These are phyloP conservation scores for Odontesthes bonariensis DNA, from an alignment of 2,113 vertebrate genomes.

Conservation along the genomic window DNA sequence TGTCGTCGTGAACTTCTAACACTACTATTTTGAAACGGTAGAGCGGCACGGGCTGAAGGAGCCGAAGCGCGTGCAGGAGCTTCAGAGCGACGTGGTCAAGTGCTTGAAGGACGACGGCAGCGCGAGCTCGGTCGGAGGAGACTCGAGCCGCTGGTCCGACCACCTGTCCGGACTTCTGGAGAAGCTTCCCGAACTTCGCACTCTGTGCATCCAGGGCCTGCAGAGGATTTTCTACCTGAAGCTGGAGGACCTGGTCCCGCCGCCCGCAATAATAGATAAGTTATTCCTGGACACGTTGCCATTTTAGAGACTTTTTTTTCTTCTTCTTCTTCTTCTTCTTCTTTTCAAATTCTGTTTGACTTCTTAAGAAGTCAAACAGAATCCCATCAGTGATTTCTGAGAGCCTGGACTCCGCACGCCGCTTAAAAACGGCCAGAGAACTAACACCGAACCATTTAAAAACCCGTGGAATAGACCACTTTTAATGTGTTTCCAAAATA, in stretches of 20 bases:
- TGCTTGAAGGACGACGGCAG: constrained; percentile 92
- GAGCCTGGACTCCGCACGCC: background rate
- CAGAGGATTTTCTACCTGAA: constrained; percentile 99
- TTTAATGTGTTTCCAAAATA: too few relatives aligned
- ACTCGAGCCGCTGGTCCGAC: constrained; percentile 85
- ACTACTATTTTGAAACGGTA: constrained; percentile 47
- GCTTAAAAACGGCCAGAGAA: background rate
- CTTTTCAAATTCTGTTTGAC: background rate
- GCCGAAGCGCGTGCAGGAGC: constrained; percentile 92
- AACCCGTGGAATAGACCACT: background rate
- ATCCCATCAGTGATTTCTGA: constrained; percentile 1
- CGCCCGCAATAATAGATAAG: constrained; percentile 97
- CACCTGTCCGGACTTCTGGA: constrained; percentile 95
- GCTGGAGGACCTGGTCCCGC: constrained; percentile 97
- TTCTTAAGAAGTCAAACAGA: too few relatives aligned
- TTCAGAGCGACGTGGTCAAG: constrained; percentile 93
- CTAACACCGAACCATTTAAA: background rate
- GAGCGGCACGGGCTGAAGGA: constrained; percentile 97
- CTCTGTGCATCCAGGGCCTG: constrained; percentile 95
- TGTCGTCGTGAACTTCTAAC: background rate
- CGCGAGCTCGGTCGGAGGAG: constrained; percentile 83
- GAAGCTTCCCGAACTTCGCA: constrained; percentile 95
- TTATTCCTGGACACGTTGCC: constrained; percentile 98
- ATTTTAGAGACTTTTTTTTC: constrained; percentile 81
- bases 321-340: too few relatives aligned